Evolutionary conservation across 2,797 vertebrate species (phyloP), one percentile per base, ranked within the genome.

Genomic region (Vespertilio murinus): DNA sequence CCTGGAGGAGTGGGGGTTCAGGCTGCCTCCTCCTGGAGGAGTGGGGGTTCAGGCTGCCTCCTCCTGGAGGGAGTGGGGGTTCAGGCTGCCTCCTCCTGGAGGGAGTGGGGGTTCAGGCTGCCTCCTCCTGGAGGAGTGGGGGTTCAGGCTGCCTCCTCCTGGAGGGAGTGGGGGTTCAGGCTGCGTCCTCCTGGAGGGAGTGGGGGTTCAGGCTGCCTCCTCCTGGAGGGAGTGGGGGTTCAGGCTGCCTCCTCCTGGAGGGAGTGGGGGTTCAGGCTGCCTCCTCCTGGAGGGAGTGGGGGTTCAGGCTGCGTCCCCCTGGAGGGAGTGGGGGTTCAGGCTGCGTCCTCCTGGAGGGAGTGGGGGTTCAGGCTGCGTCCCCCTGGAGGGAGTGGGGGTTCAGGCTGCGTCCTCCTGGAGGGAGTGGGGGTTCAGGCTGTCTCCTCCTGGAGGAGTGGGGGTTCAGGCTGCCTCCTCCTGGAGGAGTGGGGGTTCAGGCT

Each of bases 1-100:
- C n/a, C 11, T 35, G 0, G 0, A n/a, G 22, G 52, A 49, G 2
- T 30, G 0, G 0, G 47, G 33, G 2, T 23, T n/a, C 33, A 8
- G 18, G 18, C 13, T 40, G 8, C 14, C 40, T 42, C 40, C 40
- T 42, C 40, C 40, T 42, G 40, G 0, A n/a, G 22, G 49, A n/a
- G 0, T 80, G 52, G 17, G 71, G 71, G 20, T 71, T 40, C 0
- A 20, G 70, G 65, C 35, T 59, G 9, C 20, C 30, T 64, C 42
- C 8, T 74, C n/a, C 11, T 35, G 0, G 0, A n/a, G 17, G 42
- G 56, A 3, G 0, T 54, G 33, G 2, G 65, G 71, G 20, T 71
- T 40, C 1, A 20, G 70, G 65, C 35, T 59, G 9, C 20, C 33
- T 64, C 42, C 11, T 74, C n/a, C 8, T 35, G 0, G 0, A n/a